A percentile compares a stretch with the other conserved stretches of the same genome.
Evolutionary conservation across 2,888 invertebrate genomes (phyloP).

Genomic region (Barypeithes pellucidus): DNA sequence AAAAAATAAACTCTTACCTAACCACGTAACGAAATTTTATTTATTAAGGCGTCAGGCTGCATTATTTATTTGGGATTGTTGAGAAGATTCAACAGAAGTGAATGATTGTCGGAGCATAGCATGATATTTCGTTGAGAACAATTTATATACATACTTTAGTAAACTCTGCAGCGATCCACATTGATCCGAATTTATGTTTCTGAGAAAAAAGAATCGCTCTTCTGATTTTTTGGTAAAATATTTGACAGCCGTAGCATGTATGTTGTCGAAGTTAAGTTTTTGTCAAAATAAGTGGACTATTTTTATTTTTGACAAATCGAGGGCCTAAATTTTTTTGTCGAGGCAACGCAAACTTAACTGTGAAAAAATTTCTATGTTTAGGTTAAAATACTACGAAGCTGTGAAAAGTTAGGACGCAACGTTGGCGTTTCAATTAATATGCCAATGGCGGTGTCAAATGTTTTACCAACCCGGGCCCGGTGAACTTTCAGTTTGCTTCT

Average conservation of each 20-base stretch:
- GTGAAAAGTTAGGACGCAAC: neutral
- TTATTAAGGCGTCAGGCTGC: too few relatives aligned
- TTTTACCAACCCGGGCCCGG: neutral
- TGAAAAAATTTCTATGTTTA: neutral
- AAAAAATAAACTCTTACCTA: constrained; percentile 14
- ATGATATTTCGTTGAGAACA: neutral
- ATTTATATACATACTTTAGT: neutral
- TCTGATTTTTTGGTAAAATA: constrained; percentile 7
- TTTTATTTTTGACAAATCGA: constrained; percentile 5
- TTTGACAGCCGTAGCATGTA: neutral
- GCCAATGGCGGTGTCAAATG: neutral
- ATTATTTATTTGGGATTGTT: too few relatives aligned
- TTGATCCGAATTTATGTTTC: too few relatives aligned
- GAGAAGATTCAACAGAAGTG: constrained; percentile 3
- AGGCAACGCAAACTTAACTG: constrained; percentile 4
- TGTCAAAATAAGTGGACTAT: constrained; percentile 6
- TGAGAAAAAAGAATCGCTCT: neutral
- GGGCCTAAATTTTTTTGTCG: constrained; percentile 4
- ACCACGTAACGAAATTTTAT: neutral
- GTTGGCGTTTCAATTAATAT: constrained; percentile 1
- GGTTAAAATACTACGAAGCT: neutral
- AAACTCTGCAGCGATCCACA: too few relatives aligned
- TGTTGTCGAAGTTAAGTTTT: neutral
- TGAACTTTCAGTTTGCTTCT: neutral
- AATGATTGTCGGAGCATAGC: too few relatives aligned